Conservation (phyloP, 1,140 invertebrate species). For the Pseudomyrmex cubaensis region DNA sequence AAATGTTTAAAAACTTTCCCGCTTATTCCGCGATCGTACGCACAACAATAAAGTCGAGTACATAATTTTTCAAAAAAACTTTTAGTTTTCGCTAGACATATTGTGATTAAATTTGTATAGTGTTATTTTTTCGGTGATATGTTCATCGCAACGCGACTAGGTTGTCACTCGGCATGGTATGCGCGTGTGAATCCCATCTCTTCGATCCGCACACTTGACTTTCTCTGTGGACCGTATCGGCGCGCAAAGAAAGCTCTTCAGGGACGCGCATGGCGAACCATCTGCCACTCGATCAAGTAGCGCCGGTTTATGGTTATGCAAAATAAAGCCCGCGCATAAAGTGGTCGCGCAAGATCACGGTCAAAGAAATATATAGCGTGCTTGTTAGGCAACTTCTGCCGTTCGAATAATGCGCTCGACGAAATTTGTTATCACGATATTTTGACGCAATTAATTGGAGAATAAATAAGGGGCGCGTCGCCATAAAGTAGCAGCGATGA, state of each 20-base stretch:
- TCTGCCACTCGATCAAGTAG: constrained; percentile 48
- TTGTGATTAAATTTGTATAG: not conserved
- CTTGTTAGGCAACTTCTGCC: constrained; percentile 35
- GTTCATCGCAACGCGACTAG: not conserved
- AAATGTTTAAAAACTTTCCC: not conserved
- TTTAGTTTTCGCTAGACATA: not conserved
- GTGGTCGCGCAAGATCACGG: constrained; percentile 49
- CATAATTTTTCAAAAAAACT: too few relatives aligned
- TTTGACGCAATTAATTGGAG: constrained; percentile 3
- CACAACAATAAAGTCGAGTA: too few relatives aligned
- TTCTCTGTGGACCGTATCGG: constrained; percentile 21
- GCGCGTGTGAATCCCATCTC: constrained; percentile 15
- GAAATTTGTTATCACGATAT: constrained; percentile 7
- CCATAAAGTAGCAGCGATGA: not conserved
- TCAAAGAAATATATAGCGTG: constrained; percentile 9
- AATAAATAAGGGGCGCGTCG: not conserved
- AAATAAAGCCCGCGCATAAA: constrained; percentile 33
- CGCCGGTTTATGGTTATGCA: constrained; percentile 50
- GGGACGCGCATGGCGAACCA: constrained; percentile 20
- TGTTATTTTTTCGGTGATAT: not conserved
- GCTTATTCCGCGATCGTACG: not conserved
- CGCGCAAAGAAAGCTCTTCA: constrained; percentile 30
- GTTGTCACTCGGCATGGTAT: not conserved
- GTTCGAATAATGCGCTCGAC: constrained; percentile 1
- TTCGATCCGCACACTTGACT: constrained; percentile 31